Percentiles rank a stretch among this genome's conserved stretches.
Conservation (phyloP, 2,888 invertebrate species). For the Temnothorax ravouxi region DNA sequence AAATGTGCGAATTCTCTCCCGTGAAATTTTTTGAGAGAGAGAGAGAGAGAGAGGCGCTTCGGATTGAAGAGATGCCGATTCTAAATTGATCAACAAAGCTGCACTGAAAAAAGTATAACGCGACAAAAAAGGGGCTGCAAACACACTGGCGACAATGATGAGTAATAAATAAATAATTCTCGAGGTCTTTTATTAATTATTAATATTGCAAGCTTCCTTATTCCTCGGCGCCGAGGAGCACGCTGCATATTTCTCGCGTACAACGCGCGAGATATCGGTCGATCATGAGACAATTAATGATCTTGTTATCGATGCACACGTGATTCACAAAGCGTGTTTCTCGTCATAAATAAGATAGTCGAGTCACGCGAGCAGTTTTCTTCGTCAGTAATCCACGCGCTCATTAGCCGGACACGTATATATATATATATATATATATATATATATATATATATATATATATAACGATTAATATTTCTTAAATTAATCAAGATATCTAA, state of each 20-base stretch:
- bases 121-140: background rate
- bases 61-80: background rate
- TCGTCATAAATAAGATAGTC: conserved; percentile 30
- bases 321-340: conserved; percentile 24
- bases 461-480: conserved; percentile 26
- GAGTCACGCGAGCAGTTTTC: background rate
- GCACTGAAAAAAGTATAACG: background rate
- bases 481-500: conserved; percentile 29
- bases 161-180: conserved; percentile 1
- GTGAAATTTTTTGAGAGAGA: background rate
- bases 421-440: too few relatives aligned
- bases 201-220: conserved; percentile 15
- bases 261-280: conserved; percentile 13
- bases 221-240: background rate
- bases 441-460: too few relatives aligned
- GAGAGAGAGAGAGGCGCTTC: background rate
- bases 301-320: conserved; percentile 32
- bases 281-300: conserved; percentile 25
- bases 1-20: background rate
- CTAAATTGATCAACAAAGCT: background rate
- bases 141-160: background rate
- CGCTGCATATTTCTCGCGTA: conserved; percentile 1
- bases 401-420: background rate
- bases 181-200: background rate
- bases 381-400: background rate